Conservation (phyloP, 2,888 invertebrate species). For the Drosophila seclusa region DNA sequence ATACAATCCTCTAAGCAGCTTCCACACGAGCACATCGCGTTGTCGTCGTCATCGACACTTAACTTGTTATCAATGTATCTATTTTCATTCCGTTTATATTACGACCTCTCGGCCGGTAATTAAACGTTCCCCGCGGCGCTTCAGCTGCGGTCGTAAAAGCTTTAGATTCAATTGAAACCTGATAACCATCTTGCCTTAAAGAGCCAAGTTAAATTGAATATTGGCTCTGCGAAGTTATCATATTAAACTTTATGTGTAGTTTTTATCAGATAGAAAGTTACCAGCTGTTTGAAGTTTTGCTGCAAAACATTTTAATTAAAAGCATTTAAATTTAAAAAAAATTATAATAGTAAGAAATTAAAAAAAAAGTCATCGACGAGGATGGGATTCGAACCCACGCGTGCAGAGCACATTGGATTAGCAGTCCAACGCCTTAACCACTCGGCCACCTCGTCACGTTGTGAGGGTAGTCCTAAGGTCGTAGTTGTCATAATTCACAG, state of each 20-base stretch:
- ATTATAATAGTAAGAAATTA: background rate
- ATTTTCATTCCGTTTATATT: conserved; percentile 71
- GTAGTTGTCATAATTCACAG: background rate
- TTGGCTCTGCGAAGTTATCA: background rate
- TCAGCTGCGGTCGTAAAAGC: conserved; percentile 51
- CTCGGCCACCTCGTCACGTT: conserved; percentile 95
- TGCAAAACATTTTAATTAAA: background rate
- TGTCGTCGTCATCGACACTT: conserved; percentile 51
- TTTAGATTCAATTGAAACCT: conserved; percentile 66
- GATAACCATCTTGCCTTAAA: conserved; percentile 63
- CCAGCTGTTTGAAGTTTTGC: background rate
- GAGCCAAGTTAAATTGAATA: conserved; percentile 23
- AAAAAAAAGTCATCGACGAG: conserved; percentile 86
- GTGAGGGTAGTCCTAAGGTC: conserved; percentile 85
- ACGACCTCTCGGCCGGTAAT: conserved; percentile 36
- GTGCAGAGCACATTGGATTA: conserved; percentile 95
- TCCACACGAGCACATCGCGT: conserved; percentile 35
- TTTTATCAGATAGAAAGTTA: background rate
- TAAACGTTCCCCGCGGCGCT: conserved; percentile 44
- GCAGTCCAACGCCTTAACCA: conserved; percentile 95
- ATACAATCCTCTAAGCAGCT: conserved; percentile 37
- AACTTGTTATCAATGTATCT: conserved; percentile 75
- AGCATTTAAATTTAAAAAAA: background rate
- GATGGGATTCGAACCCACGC: conserved; percentile 95
- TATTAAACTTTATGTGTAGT: background rate